These are phyloP conservation scores for Sycophaga agraensis DNA, from an alignment of 1,140 invertebrate species.

Conservation along the genomic window DNA sequence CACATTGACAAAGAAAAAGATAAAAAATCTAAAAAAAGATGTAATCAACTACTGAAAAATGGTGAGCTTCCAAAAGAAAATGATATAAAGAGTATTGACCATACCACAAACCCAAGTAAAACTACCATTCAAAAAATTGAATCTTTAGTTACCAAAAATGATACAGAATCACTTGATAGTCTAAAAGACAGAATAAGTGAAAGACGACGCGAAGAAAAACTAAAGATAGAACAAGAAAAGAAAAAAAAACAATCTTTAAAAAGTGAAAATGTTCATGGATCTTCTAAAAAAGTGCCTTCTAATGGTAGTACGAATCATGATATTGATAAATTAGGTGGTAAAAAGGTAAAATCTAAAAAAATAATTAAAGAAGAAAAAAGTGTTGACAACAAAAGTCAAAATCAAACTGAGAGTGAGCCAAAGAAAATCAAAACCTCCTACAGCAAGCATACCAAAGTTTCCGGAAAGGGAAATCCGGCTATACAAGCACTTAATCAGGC, in stretches of 20 bases:
- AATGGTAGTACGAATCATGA: constrained; percentile 50
- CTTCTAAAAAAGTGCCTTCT: constrained; percentile 58
- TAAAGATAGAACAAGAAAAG: constrained; percentile 64
- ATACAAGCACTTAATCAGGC: constrained; percentile 76
- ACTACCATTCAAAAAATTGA: constrained; percentile 32
- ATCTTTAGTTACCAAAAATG: constrained; percentile 44
- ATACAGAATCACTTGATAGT: constrained; percentile 53
- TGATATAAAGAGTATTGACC: constrained; percentile 43
- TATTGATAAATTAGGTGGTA: constrained; percentile 41
- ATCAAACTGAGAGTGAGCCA: constrained; percentile 38
- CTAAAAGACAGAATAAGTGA: constrained; percentile 66
- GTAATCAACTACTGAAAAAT: constrained; percentile 35
- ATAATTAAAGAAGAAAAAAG: constrained; percentile 41
- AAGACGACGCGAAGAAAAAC: constrained; percentile 65
- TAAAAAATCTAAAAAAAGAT: constrained; percentile 35
- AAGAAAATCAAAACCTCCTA: constrained; percentile 47
- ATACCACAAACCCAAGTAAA: constrained; percentile 35
- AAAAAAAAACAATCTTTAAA: constrained; percentile 49
- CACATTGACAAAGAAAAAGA: constrained; percentile 16
- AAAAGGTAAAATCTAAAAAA: constrained; percentile 45
- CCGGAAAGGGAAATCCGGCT: constrained; percentile 56
- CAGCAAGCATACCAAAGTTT: constrained; percentile 47
- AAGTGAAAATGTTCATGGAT: constrained; percentile 35
- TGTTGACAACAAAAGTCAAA: constrained; percentile 34
- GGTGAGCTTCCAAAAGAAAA: constrained; percentile 28